Percentiles rank a stretch among this genome's conserved stretches.
Evolutionary conservation across 2,113 vertebrate species (phyloP).

Genomic region (Coracopsis vasa): DNA sequence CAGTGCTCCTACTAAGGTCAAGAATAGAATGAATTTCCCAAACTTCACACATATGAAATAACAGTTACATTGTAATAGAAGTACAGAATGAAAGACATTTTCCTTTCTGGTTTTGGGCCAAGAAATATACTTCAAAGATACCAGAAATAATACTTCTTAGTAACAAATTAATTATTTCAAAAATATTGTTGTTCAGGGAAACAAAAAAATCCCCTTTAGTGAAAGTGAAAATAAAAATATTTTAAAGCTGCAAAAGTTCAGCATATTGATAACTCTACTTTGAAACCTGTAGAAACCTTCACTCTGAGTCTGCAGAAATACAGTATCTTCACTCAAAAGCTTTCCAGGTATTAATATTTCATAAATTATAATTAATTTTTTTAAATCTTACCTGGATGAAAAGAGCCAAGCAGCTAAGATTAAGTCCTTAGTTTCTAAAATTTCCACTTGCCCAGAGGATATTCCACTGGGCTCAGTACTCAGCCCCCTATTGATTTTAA

Average conservation of each 20-base stretch:
- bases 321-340: slow-evolving; percentile 40
- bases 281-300: background rate
- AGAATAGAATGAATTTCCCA: background rate
- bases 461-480: slow-evolving; percentile 47
- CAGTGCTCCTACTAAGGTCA: background rate
- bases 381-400: slow-evolving; percentile 66
- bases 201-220: background rate
- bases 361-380: slow-evolving; percentile 74
- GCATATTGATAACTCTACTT: background rate
- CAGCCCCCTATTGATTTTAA: slow-evolving; percentile 62
- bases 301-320: slow-evolving; percentile 12
- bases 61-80: background rate
- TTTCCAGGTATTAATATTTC: slow-evolving; percentile 61
- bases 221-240: background rate
- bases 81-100: background rate
- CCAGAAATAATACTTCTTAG: background rate
- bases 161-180: background rate
- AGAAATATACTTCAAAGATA: background rate
- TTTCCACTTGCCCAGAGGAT: slow-evolving; percentile 55
- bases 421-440: slow-evolving; percentile 57
- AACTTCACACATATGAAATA: background rate
- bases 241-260: background rate
- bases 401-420: slow-evolving; percentile 65
- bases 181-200: background rate
- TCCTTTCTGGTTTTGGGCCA: background rate